Percentiles rank a stretch among this genome's conserved stretches.
phyloP scores from a whole-genome alignment of 2,797 vertebrate genomes.

The Luscinia megarhynchos region DNA sequence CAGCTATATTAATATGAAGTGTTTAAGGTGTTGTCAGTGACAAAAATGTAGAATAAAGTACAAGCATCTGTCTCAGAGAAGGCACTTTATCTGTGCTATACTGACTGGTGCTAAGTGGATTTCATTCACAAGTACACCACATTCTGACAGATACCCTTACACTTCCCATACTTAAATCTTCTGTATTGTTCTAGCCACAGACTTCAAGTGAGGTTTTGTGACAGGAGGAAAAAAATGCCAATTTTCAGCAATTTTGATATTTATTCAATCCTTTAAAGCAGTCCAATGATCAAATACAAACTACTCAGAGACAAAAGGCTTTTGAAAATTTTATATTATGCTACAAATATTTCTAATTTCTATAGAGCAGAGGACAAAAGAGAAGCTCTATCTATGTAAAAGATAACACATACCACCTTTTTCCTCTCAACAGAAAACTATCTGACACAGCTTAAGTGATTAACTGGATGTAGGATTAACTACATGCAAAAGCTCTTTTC shows the following conservation, averaged over 20 bases:
- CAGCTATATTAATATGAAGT: background rate
- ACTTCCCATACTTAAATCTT: background rate
- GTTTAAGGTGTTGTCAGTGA: background rate
- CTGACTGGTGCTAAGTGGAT: background rate
- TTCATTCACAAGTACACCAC: constrained; percentile 11
- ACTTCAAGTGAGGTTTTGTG: background rate
- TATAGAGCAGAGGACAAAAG: background rate
- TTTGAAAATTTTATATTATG: background rate
- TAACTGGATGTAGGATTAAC: background rate
- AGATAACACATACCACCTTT: background rate
- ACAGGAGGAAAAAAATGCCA: background rate
- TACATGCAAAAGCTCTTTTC: background rate
- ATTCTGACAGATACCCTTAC: background rate
- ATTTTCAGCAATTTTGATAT: background rate
- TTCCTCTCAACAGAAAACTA: background rate
- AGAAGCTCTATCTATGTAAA: background rate
- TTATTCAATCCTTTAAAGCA: background rate
- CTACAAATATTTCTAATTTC: background rate
- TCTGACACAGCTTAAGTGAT: background rate
- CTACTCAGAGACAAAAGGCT: background rate
- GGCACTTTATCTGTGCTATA: background rate
- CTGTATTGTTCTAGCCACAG: background rate
- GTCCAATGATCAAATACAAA: background rate
- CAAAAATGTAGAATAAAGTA: background rate
- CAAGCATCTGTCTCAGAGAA: background rate